Evolutionary conservation across 2,113 vertebrate genomes (phyloP).

Genomic region (Microtus montanus): DNA sequence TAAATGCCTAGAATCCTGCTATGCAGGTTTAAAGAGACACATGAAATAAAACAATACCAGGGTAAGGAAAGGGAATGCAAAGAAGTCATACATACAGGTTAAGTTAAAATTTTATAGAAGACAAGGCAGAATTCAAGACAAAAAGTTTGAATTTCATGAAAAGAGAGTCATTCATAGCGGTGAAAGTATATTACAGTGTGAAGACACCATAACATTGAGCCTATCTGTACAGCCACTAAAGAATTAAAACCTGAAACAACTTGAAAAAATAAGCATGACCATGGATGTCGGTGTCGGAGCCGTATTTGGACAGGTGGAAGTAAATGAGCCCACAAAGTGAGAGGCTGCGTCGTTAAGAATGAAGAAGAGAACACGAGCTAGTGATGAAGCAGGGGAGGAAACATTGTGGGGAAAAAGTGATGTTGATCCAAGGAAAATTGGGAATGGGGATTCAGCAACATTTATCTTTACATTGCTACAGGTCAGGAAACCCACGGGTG

Average conservation of each 20-base stretch:
- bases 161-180: not conserved
- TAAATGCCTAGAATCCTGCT: not conserved
- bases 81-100: not conserved
- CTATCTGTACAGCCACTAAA: not conserved
- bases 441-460: not conserved
- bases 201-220: not conserved
- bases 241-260: constrained; percentile 15
- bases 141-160: not conserved
- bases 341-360: not conserved
- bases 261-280: not conserved
- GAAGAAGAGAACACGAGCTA: not conserved
- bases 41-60: not conserved
- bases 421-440: not conserved
- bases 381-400: not conserved
- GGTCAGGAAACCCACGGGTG: not conserved
- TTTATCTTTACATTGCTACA: not conserved
- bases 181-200: not conserved
- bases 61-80: constrained; percentile 5
- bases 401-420: not conserved
- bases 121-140: not conserved
- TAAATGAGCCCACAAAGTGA: not conserved
- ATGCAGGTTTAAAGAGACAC: not conserved
- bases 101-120: constrained; percentile 17
- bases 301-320: not conserved
- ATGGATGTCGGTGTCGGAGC: not conserved